Conservation (phyloP, 2,797 vertebrate genomes). For the Manis pentadactyla region DNA sequence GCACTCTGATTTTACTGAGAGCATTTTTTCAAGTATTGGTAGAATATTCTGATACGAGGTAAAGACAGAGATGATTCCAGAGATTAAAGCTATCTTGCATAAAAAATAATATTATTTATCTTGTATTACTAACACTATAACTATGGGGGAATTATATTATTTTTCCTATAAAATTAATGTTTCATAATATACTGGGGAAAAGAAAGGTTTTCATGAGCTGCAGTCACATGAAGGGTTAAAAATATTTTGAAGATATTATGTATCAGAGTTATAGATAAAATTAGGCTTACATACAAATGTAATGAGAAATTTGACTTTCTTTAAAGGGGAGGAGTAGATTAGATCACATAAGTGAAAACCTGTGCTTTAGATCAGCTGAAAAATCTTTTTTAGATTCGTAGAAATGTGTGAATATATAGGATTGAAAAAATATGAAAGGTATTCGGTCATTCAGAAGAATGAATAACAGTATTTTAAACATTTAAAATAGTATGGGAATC, state of each 20-base stretch:
- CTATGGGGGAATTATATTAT: neutral
- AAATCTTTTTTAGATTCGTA: conserved; percentile 37
- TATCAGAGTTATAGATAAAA: conserved; percentile 26
- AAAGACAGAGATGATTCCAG: conserved; percentile 10
- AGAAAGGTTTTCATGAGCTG: neutral
- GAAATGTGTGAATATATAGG: neutral
- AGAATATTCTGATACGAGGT: neutral
- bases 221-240: neutral
- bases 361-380: neutral
- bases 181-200: neutral
- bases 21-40: neutral
- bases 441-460: neutral
- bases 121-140: neutral
- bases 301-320: neutral
- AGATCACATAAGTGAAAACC: neutral
- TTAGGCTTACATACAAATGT: conserved; percentile 12
- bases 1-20: conserved; percentile 42
- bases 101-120: neutral
- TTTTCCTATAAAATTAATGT: conserved; percentile 29
- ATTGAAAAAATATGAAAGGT: neutral
- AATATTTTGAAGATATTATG: conserved; percentile 19
- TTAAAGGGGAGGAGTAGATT: neutral
- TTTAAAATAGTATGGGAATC: neutral
- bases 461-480: neutral
- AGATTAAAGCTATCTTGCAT: neutral